Base-by-base conservation (phyloP, 2,888 invertebrate species). In the Sisyra nigra region DNA sequence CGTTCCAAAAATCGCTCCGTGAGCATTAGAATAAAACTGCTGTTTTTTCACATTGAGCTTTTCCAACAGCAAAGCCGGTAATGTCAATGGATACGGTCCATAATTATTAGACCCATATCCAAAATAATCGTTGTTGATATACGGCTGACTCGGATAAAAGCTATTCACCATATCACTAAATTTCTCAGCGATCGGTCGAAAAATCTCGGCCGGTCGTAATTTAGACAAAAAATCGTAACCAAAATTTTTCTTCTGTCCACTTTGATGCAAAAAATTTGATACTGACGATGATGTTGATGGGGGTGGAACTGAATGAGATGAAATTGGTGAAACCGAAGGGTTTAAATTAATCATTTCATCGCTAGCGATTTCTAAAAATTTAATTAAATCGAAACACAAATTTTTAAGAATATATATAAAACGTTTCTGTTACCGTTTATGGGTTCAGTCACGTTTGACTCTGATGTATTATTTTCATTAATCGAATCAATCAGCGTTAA, bases 1-100 rank as follows among this genome's bases (percentile, higher is more conserved):
- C 9, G 37, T 13, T 8, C 45, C 45, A 39, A 41, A 44, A 41
- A 47, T 41, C 8, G 45, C 45, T 8, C 43, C 34, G 24, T 44
- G 42, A 10, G 41, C 34, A 33, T 40, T 41, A 8, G 40, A 39
- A 3, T 45, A 24, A 3, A 47, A 19, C n/a, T 40, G 34, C 11
- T 45, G 44, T 2, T 37, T 30, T 40, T 45, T 47, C 5, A 41
- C 35, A 8, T 41, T 17, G 7, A 47, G 11, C 36, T 42, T 43
- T 35, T 45, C 37, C 30, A 35, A 44, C 15, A 47, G 35, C 3
- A 40, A 31, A 3, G 35, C 35, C 8, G 44, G 47, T 6, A 13
- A 24, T 2, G 35, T 15, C 24, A 42, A 13, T 15, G 19, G 24
- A 11, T 34, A 15, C 9, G 29, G 36, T 10, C 19, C 14, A 11